These are phyloP conservation scores for Cryptoblepharus egeriae DNA, from an alignment of 2,797 vertebrate genomes.

Conservation along the genomic window DNA sequence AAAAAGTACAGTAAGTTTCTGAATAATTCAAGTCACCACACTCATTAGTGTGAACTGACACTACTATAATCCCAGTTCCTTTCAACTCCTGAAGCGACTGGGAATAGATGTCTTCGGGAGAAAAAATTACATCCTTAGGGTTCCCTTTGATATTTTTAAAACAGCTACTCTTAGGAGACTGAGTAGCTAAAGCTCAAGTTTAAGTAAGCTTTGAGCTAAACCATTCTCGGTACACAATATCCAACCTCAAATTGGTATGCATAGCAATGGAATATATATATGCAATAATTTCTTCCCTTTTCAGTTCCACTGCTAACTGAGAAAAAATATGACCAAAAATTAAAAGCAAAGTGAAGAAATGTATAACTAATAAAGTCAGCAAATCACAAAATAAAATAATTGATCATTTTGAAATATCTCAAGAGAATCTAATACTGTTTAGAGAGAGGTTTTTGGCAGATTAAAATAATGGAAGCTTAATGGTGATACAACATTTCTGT, in stretches of 20 bases:
- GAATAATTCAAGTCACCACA: constrained; percentile 6
- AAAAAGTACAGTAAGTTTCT: constrained; percentile 12
- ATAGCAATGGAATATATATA: not conserved
- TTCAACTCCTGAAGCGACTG: constrained; percentile 29
- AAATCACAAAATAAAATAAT: constrained; percentile 40
- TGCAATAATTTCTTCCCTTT: constrained; percentile 18
- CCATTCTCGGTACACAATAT: not conserved
- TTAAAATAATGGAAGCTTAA: constrained; percentile 53
- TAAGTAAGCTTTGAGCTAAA: not conserved
- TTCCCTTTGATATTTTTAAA: constrained; percentile 16
- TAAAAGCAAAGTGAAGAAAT: constrained; percentile 20
- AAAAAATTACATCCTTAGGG: constrained; percentile 50
- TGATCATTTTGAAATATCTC: constrained; percentile 30
- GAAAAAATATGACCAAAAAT: constrained; percentile 31
- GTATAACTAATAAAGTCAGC: constrained; percentile 1
- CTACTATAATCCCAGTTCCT: not conserved
- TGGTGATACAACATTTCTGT: constrained; percentile 42
- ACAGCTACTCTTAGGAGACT: not conserved
- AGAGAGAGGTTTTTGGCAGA: constrained; percentile 53
- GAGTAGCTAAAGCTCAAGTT: not conserved
- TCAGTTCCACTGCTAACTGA: not conserved
- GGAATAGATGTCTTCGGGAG: constrained; percentile 34
- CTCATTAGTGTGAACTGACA: not conserved
- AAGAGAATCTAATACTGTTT: constrained; percentile 38
- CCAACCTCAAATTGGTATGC: not conserved